Conservation (phyloP, 2,113 vertebrate genomes). For the Phalacrocorax brasilianus region DNA sequence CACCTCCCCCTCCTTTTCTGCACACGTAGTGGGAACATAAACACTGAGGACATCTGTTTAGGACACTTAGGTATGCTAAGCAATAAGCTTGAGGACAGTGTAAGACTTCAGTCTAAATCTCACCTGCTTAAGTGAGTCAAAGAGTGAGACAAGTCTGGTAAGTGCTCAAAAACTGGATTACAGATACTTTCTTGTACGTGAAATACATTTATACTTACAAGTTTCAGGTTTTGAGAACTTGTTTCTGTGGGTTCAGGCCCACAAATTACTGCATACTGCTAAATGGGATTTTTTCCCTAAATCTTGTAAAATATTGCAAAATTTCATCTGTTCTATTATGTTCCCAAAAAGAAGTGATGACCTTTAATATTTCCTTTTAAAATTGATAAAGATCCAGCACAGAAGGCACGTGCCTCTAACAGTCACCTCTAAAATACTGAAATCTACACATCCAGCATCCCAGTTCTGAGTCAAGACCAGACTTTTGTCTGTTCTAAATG, state of each 20-base stretch:
- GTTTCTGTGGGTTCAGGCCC: neutral
- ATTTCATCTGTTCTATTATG: neutral
- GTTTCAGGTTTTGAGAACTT: neutral
- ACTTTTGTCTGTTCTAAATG: neutral
- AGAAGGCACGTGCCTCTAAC: neutral
- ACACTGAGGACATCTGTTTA: neutral
- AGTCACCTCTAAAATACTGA: neutral
- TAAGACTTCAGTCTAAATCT: neutral
- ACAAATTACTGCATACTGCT: neutral
- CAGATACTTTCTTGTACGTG: neutral
- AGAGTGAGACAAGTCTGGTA: neutral
- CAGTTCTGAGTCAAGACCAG: neutral
- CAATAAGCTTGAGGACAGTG: neutral
- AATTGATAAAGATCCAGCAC: neutral
- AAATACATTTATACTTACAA: neutral
- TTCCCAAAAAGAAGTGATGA: neutral
- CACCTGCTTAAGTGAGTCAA: neutral
- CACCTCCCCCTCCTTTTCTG: neutral
- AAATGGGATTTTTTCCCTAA: neutral
- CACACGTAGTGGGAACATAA: neutral
- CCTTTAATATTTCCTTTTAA: neutral
- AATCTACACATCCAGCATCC: neutral
- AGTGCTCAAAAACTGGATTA: neutral
- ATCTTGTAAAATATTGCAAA: neutral
- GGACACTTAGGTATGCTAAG: neutral